Base-by-base conservation (phyloP, 2,888 invertebrate species). In the Tortricodes alternella region DNA sequence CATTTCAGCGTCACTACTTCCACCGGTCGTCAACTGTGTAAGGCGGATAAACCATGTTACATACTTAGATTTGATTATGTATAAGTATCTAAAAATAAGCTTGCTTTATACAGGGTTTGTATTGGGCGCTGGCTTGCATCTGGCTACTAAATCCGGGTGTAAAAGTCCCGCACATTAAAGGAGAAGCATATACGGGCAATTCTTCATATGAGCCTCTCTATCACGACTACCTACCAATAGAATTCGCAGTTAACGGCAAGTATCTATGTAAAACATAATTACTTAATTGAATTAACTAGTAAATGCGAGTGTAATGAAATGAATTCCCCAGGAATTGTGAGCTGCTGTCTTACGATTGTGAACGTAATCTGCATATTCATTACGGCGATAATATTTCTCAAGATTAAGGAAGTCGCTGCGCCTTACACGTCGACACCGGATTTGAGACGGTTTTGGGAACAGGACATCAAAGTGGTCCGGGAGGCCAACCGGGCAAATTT, bases 11-110 rank as follows among this genome's bases (percentile, higher is more conserved):
- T 96, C 96, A 0, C 86, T 97, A 48, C 78, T 97, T 58, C 97
- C 97, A 15, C 97, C 96, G 3, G 95, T 96, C 53, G 96, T 96
- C 18, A 97, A 97, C 84, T 95, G 96, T 72, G 96, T 95, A 86
- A 92, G 94, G 2, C 3, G 41, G 48, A 5, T 9, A 29, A 2
- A 29, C 9, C 9, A 5, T 29, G 4, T 9, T 27, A 27, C 1
- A 27, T n/a, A 9, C 11, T 1, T 21, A 4, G 5, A 21, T 5
- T n/a, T n/a, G 4, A n/a, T 29, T 29, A 11, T 0, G 1, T 3
- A 27, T 29, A 29, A 9, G 1, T n/a, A 9, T n/a, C 5, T n/a
- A n/a, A 29, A 27, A 29, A 16, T 16, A 44, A 19, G 35, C 24
- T 52, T 52, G 52, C 9, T 39, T 60, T 34, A 57, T 68, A 11